A percentile compares a stretch with the other conserved stretches of the same genome.
These are phyloP conservation scores for Centropus unirufus DNA, from an alignment of 2,113 vertebrate species.

Conservation along the genomic window DNA sequence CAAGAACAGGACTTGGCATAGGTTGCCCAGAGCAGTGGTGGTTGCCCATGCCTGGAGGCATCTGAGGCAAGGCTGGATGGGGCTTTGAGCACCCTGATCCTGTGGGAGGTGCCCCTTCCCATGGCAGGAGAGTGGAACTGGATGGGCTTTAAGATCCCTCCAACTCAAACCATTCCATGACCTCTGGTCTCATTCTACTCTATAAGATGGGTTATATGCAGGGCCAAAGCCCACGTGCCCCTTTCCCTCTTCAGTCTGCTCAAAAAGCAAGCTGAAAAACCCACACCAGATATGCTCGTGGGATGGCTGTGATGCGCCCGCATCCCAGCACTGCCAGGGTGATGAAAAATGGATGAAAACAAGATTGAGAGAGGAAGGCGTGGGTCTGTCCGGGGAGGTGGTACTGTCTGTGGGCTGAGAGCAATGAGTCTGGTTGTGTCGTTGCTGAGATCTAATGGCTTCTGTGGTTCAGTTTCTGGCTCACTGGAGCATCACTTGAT, in stretches of 20 bases:
- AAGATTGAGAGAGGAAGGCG: not conserved
- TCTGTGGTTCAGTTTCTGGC: not conserved
- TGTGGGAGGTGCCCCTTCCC: too few species aligned
- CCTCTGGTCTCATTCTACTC: too few species aligned
- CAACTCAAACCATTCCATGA: too few species aligned
- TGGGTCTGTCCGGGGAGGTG: rapidly evolving
- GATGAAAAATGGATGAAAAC: not conserved
- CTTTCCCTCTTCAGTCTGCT: rapidly evolving
- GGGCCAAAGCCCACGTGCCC: not conserved
- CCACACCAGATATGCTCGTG: not conserved
- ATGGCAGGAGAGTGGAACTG: too few species aligned
- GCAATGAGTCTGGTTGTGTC: not conserved
- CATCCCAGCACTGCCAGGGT: not conserved
- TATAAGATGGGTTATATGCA: not conserved
- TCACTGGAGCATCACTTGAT: slow-evolving; percentile 30
- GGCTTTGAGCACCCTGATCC: too few species aligned
- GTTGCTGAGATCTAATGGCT: not conserved
- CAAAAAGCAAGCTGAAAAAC: not conserved
- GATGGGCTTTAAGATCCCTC: too few species aligned
- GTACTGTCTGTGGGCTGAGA: not conserved
- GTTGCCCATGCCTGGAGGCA: too few species aligned
- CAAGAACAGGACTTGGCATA: too few species aligned
- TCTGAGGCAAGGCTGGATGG: too few species aligned
- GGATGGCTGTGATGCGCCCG: rapidly evolving
- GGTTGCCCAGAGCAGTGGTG: too few species aligned